These are phyloP conservation scores for Contarinia nasturtii DNA, from an alignment of 1,140 invertebrate species.

Conservation along the genomic window DNA sequence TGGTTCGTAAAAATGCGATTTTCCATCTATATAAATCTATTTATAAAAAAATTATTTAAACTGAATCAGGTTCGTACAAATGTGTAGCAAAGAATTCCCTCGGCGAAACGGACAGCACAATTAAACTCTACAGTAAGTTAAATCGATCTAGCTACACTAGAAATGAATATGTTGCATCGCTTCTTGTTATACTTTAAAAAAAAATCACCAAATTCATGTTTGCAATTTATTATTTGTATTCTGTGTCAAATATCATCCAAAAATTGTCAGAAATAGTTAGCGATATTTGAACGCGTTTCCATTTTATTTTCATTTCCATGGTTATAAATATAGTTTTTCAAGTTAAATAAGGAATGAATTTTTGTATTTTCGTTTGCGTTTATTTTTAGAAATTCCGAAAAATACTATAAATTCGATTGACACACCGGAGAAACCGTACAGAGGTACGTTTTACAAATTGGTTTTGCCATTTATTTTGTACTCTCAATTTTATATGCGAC, in stretches of 20 bases:
- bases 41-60: no score
- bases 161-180: not conserved
- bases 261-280: no score
- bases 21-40: no score
- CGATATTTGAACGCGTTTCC: no score
- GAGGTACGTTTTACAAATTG: constrained; percentile 13
- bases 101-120: constrained; percentile 70
- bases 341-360: no score
- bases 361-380: constrained; percentile 1
- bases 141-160: not conserved
- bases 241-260: not conserved
- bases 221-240: not conserved
- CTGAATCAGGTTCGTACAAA: constrained; percentile 61
- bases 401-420: constrained; percentile 22
- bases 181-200: not conserved
- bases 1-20: constrained; percentile 57
- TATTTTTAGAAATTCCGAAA: constrained; percentile 16
- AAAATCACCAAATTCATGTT: no score
- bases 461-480: no score
- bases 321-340: no score
- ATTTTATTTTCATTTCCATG: no score
- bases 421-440: constrained; percentile 17
- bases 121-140: constrained; percentile 62
- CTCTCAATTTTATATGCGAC: no score
- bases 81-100: constrained; percentile 80